These are phyloP conservation scores for Axinella damicornis DNA, from an alignment of 37 sponge, comb jelly and placozoan species.

Conservation along the genomic window DNA sequence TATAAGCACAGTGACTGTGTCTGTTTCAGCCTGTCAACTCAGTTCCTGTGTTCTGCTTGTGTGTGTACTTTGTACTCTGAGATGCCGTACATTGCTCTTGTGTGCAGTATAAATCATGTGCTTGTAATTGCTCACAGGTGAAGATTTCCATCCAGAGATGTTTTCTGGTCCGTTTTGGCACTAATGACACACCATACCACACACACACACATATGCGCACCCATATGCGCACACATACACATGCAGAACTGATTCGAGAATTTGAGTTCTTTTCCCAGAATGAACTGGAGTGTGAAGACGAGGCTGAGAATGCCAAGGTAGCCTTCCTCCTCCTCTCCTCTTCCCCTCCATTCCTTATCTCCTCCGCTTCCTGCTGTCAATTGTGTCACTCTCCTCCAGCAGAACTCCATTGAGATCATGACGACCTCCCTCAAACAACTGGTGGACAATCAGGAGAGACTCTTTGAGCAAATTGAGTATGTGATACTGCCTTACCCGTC, in stretches of 20 bases:
- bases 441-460: constrained; percentile 77
- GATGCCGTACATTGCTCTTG: too few relatives aligned
- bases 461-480: constrained; percentile 83
- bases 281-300: constrained; percentile 26
- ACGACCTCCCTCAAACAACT: constrained; percentile 56
- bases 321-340: background rate
- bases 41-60: too few relatives aligned
- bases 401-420: constrained; percentile 55
- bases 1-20: too few relatives aligned
- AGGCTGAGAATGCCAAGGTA: constrained; percentile 28
- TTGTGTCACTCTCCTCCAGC: background rate
- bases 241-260: constrained; percentile 58
- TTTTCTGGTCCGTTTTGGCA: too few relatives aligned
- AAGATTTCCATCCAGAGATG: background rate
- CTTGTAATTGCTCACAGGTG: too few relatives aligned
- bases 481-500: background rate
- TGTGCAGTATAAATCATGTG: too few relatives aligned
- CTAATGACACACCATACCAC: too few relatives aligned
- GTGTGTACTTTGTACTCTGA: too few relatives aligned
- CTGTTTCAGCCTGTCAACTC: too few relatives aligned
- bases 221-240: background rate
- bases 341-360: background rate
- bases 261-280: constrained; percentile 56
- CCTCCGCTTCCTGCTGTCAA: background rate
- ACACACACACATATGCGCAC: too few relatives aligned